These are phyloP conservation scores for Phrynocephalus vlangalii DNA, from an alignment of 2,797 vertebrate species.

Conservation along the genomic window DNA sequence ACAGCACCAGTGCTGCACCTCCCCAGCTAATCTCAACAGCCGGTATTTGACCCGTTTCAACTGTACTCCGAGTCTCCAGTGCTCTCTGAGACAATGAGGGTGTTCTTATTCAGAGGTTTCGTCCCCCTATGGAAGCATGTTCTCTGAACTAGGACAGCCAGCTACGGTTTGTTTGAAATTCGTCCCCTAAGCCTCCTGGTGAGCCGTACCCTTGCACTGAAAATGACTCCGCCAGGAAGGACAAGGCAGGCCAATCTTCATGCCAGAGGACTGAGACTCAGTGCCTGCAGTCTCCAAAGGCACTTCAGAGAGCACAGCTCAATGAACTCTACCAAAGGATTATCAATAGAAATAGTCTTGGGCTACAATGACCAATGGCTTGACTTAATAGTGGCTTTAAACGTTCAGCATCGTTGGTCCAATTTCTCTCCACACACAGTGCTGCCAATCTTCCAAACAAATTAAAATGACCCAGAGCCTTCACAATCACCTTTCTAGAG, in stretches of 20 bases:
- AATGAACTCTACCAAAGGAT: neutral
- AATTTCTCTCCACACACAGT: neutral
- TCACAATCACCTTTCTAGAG: neutral
- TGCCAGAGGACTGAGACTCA: neutral
- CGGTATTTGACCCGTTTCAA: too few relatives aligned
- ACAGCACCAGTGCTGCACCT: too few relatives aligned
- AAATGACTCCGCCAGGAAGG: too few relatives aligned
- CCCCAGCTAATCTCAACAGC: too few relatives aligned
- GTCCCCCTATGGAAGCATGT: too few relatives aligned
- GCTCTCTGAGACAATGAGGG: too few relatives aligned
- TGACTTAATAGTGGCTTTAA: neutral
- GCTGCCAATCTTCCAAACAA: neutral
- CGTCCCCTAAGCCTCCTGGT: too few relatives aligned
- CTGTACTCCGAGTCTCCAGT: too few relatives aligned
- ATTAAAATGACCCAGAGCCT: neutral
- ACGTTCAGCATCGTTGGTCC: neutral
- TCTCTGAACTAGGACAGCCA: too few relatives aligned
- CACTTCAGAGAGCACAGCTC: neutral
- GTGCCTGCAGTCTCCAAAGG: neutral
- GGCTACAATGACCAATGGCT: neutral
- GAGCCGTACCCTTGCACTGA: too few relatives aligned
- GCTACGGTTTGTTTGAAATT: too few relatives aligned
- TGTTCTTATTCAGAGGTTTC: too few relatives aligned
- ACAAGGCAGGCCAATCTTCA: neutral
- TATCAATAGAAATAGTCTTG: neutral